Evolutionary conservation across 2,113 vertebrate species (phyloP).

Genomic region (Sterna hirundo): DNA sequence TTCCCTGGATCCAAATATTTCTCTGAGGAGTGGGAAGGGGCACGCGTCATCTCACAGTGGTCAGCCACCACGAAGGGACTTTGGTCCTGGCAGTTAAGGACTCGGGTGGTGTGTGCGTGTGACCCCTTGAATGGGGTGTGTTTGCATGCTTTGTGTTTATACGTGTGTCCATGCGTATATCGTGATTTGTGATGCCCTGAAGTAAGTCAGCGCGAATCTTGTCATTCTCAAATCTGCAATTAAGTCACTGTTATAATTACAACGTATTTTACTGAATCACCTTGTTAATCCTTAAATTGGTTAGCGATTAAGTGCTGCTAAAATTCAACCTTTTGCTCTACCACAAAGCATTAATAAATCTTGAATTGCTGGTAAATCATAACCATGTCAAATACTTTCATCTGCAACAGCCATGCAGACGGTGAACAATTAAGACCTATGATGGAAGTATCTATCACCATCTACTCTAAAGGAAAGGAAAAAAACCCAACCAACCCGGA

Average conservation of each 20-base stretch:
- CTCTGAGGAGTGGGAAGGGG: not conserved
- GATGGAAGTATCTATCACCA: not conserved
- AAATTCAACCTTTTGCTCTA: not conserved
- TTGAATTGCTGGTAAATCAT: not conserved
- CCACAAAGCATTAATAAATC: not conserved
- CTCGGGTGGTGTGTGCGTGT: no score
- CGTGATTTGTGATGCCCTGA: not conserved
- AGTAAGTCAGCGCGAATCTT: not conserved
- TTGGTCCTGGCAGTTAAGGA: not conserved
- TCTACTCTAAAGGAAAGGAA: not conserved
- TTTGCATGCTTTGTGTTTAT: not conserved
- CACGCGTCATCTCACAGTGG: not conserved
- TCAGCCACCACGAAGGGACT: not conserved
- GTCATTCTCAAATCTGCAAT: not conserved
- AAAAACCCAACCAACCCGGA: not conserved
- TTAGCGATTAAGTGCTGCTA: not conserved
- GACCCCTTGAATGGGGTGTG: not conserved
- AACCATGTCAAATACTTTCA: not conserved
- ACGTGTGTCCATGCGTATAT: no score
- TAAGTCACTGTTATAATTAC: not conserved
- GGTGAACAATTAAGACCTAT: not conserved
- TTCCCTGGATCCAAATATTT: not conserved
- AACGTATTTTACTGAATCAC: not conserved
- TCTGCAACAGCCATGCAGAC: not conserved
- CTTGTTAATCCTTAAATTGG: not conserved